These are phyloP conservation scores for Cacoxenus indagator DNA, from an alignment of 2,888 invertebrate genomes.

Conservation along the genomic window DNA sequence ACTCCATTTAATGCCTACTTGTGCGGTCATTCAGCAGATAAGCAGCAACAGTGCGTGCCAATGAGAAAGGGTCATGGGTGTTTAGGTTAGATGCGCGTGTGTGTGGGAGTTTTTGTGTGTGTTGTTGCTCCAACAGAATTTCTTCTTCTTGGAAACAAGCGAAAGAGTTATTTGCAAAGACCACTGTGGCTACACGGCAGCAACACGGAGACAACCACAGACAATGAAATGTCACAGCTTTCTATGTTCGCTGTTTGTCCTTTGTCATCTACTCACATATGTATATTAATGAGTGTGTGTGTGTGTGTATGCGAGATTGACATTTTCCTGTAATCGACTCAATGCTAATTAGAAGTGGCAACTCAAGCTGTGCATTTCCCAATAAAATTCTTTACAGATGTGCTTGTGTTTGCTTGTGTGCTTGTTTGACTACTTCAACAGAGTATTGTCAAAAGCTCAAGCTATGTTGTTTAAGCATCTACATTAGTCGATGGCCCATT, in stretches of 20 bases:
- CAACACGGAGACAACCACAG: constrained; percentile 24
- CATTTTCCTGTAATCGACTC: neutral
- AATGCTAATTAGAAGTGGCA: neutral
- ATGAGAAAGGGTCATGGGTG: neutral
- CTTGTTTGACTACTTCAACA: too few relatives aligned
- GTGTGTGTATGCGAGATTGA: neutral
- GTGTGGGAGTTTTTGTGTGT: constrained; percentile 1
- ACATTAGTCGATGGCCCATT: too few relatives aligned
- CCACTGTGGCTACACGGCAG: neutral
- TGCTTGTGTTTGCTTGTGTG: neutral
- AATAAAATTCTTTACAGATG: neutral
- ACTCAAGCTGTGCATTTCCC: too few relatives aligned
- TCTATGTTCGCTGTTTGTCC: constrained; percentile 25
- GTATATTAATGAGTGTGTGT: constrained; percentile 9
- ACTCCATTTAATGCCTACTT: neutral
- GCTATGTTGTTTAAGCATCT: too few relatives aligned
- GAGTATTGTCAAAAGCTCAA: too few relatives aligned
- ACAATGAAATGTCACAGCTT: constrained; percentile 45
- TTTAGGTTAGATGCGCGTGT: neutral
- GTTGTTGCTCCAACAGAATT: neutral
- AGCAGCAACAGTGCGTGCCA: neutral
- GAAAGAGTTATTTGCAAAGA: neutral
- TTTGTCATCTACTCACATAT: neutral
- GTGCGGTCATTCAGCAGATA: neutral
- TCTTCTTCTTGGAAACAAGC: neutral